Evolutionary conservation across 2,888 invertebrate species (phyloP).

Genomic region (Campoplex nolae): DNA sequence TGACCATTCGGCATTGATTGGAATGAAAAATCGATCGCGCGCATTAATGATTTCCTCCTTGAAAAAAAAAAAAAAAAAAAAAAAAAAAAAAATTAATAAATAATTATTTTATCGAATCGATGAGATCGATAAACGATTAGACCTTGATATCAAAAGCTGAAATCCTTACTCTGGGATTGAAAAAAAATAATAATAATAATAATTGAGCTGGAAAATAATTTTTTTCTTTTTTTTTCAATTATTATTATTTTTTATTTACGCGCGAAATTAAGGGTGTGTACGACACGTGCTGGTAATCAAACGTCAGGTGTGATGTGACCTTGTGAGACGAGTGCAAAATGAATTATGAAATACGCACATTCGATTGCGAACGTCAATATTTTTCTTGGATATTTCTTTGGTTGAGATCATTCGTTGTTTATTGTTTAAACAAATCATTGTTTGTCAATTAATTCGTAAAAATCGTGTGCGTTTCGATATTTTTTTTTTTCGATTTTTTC

Average conservation of each 20-base stretch:
- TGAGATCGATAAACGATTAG: background rate
- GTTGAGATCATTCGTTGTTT: background rate
- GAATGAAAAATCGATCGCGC: no score
- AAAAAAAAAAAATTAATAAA: background rate
- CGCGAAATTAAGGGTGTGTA: background rate
- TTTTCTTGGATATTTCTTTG: background rate
- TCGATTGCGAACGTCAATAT: background rate
- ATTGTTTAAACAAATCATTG: background rate
- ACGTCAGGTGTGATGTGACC: slow-evolving; percentile 4
- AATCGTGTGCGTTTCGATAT: background rate
- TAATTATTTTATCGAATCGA: background rate
- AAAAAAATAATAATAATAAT: no score
- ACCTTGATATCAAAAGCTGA: background rate
- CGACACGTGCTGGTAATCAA: background rate
- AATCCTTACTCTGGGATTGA: background rate
- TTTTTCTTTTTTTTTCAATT: no score
- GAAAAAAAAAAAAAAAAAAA: no score
- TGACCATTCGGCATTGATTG: no score
- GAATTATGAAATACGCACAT: background rate
- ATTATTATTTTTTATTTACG: background rate
- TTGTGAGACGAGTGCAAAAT: background rate
- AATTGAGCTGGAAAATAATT: no score
- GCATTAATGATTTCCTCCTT: no score
- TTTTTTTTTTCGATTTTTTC: background rate
- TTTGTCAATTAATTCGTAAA: background rate